Base-by-base conservation (phyloP, 2,888 invertebrate genomes). In the Drosophila rubida region DNA sequence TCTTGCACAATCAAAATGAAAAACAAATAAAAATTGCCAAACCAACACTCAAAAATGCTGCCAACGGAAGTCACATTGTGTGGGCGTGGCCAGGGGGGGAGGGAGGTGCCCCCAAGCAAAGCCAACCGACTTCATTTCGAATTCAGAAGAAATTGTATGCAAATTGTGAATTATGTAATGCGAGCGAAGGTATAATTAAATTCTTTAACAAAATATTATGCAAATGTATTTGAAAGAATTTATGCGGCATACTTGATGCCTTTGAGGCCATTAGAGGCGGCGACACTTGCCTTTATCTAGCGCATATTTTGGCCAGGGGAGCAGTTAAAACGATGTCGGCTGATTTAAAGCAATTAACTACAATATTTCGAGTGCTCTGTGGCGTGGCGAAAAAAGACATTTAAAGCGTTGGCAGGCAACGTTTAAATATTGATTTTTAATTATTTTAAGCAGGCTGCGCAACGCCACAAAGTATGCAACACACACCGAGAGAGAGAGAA, bases 371-470 rank as follows among this genome's bases (percentile, higher is more conserved):
- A 19, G 19, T n/a, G n/a, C n/a, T n/a, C n/a, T n/a, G n/a, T n/a
- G n/a, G n/a, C n/a, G n/a, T n/a, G n/a, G n/a, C n/a, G n/a, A n/a
- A n/a, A n/a, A n/a, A n/a, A n/a, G n/a, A n/a, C n/a, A n/a, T n/a
- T n/a, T n/a, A n/a, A n/a, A n/a, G n/a, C 19, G 55, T 19, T 44
- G 51, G 62, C 60, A 60, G 74, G 76, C 69, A 82, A 58, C 72
- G 80, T 72, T 75, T 75, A 80, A 84, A 84, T 84, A 84, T 88
- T 84, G 84, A 84, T 88, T 84, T 84, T 86, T 74, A 84, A 84
- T 84, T 84, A 84, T 86, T 83, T 75, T 81, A 88, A 87, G 83
- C 84, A 85, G 69, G 61, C 63, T 60, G 23, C 54, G 14, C 69
- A 61, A 63, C 72, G 78, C 81, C 81, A 48, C 82, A 80, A 80